A percentile compares a stretch with the other conserved stretches of the same genome.
phyloP scores from a whole-genome alignment of 1,140 invertebrate genomes.

The Neodiprion fabricii region DNA sequence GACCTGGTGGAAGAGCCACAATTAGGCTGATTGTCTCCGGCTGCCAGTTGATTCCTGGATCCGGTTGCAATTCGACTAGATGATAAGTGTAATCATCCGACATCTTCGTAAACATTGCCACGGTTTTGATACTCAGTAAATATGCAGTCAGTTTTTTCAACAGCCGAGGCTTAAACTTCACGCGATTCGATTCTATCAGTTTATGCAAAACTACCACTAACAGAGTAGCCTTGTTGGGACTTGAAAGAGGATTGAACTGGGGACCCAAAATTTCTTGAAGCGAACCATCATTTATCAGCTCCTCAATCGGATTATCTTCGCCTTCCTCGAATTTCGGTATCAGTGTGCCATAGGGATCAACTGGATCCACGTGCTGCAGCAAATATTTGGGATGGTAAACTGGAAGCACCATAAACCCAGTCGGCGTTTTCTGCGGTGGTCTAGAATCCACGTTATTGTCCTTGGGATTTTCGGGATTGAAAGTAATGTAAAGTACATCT shows the following conservation, averaged over 20 bases:
- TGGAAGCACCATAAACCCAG: conserved; percentile 21
- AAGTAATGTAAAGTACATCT: background rate
- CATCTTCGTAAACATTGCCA: conserved; percentile 11
- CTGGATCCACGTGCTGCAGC: conserved; percentile 21
- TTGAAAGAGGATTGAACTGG: conserved; percentile 15
- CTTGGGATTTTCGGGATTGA: background rate
- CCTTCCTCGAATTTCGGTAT: conserved; percentile 16
- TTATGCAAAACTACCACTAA: conserved; percentile 16
- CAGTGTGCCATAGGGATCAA: conserved; percentile 22
- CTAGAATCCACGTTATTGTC: background rate
- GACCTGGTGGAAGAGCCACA: conserved; percentile 14
- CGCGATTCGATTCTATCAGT: conserved; percentile 4
- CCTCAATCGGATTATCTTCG: conserved; percentile 1
- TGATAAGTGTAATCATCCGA: background rate
- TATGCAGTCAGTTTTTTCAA: conserved; percentile 18
- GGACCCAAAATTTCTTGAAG: conserved; percentile 11
- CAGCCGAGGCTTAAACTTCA: conserved; percentile 15
- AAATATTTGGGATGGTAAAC: conserved; percentile 27
- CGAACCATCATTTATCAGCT: conserved; percentile 12
- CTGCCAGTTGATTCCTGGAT: conserved; percentile 23
- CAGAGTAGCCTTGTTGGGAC: conserved; percentile 23
- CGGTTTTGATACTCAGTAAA: conserved; percentile 17
- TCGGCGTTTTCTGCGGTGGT: conserved; percentile 12
- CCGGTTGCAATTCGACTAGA: background rate
- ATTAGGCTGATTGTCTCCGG: conserved; percentile 28